Evolutionary conservation across 1,140 invertebrate genomes (phyloP), one percentile per base, ranked within the genome.

Genomic region (Chymomyza costata): DNA sequence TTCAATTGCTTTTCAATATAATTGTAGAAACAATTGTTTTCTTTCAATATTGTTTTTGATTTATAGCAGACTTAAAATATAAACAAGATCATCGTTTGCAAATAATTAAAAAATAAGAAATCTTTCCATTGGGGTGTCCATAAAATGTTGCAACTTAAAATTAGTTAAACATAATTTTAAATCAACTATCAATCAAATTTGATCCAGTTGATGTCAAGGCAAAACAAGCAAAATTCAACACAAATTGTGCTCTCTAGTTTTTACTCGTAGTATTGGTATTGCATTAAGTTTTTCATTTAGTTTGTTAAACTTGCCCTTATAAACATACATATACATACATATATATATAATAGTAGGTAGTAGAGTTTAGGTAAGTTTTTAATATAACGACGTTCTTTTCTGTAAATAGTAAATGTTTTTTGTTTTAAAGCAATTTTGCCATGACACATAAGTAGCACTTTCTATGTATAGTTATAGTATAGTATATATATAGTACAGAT

Each of bases 101-200:
- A 53, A 67, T 64, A 66, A 13, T 35, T 38, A 56, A 48, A 31
- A 46, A 64, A 58, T 59, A 49, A 69, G 35, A 51, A 30, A 58
- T 11, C 32, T 37, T 46, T 14, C 32, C 35, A 39, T 40, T 54
- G 25, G 30, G 37, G 59, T 49, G 25, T 35, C 61, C 48, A 30
- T 34, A 76, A 78, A n/a, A n/a, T n/a, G n/a, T n/a, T n/a, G n/a
- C 5, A 34, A 65, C 65, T 41, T 78, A 80, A 78, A 80, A 80
- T 68, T 80, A 80, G 73, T 80, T 80, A 80, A 80, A 80, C 56
- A 48, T 70, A 73, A 54, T 65, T 74, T 65, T 71, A 56, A 63
- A 64, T 45, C 59, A 65, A 64, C 50, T 37, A 35, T 28, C 28
- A 30, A 10, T 55, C 38, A 31, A 54, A 54, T 31, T 48, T 25